Conservation (phyloP, 2,113 vertebrate genomes). For the Oreotragus oreotragus region DNA sequence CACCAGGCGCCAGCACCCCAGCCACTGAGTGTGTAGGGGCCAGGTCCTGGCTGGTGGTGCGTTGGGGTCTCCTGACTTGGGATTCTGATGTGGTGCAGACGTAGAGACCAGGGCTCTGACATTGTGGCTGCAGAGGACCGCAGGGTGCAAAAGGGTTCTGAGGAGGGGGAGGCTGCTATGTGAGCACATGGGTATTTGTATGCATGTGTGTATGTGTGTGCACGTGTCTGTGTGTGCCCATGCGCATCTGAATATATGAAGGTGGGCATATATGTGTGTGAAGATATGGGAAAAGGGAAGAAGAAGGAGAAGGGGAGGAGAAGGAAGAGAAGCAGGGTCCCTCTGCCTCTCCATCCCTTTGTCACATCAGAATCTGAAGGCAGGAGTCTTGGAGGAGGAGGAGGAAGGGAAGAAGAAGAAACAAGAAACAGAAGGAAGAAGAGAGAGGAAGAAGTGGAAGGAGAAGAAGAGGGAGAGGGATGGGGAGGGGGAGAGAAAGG, state of each 20-base stretch:
- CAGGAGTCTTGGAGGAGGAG: neutral
- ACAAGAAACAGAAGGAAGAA: no score
- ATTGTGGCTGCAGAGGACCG: neutral
- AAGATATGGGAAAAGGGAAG: neutral
- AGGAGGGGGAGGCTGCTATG: neutral
- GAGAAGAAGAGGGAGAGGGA: no score
- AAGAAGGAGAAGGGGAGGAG: neutral
- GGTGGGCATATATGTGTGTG: neutral
- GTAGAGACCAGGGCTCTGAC: neutral
- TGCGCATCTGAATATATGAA: neutral
- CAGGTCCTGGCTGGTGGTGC: neutral
- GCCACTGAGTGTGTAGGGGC: no score
- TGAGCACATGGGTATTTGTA: neutral
- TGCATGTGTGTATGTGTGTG: neutral
- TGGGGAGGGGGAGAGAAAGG: neutral
- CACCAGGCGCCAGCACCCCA: neutral
- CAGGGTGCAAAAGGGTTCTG: neutral
- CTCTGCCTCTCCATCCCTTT: neutral
- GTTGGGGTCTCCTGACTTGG: neutral
- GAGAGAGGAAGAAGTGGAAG: neutral
- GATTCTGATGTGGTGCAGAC: neutral
- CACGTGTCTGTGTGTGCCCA: neutral
- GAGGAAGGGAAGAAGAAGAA: no score
- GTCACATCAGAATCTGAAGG: neutral
- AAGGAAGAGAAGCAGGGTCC: neutral